Conservation (phyloP, 1,140 invertebrate genomes). For the Conus betulinus region DNA sequence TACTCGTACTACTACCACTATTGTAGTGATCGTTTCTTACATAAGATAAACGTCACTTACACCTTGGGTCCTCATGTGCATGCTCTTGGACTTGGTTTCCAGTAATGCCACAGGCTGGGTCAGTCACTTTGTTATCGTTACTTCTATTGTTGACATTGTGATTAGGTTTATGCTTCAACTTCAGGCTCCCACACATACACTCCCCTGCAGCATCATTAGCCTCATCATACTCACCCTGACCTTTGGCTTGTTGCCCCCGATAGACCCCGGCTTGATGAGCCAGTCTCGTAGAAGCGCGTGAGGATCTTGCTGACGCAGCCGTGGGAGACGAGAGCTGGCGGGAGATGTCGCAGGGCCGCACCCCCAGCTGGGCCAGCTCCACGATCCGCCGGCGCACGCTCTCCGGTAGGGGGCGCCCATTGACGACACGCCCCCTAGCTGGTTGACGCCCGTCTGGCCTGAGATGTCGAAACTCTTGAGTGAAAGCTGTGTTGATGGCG, state of each 20-base stretch:
- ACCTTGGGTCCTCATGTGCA: too few relatives aligned
- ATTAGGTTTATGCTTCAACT: background rate
- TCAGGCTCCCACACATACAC: background rate
- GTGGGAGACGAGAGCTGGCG: constrained; percentile 94
- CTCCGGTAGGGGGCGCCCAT: constrained; percentile 92
- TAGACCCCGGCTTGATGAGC: constrained; percentile 97
- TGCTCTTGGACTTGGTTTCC: too few relatives aligned
- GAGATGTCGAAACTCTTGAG: background rate
- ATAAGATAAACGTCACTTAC: too few relatives aligned
- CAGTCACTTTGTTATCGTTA: background rate
- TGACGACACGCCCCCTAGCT: constrained; percentile 30
- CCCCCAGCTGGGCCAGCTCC: constrained; percentile 94
- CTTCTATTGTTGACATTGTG: background rate
- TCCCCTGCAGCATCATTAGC: background rate
- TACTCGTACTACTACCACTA: too few relatives aligned
- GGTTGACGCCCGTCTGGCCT: constrained; percentile 35
- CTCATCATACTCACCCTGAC: constrained; percentile 22
- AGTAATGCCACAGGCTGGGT: background rate
- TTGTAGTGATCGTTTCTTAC: too few relatives aligned
- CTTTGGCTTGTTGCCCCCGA: constrained; percentile 96
- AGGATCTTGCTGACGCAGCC: constrained; percentile 98
- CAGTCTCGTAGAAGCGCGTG: constrained; percentile 94
- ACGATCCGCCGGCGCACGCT: constrained; percentile 96
- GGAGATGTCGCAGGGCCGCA: constrained; percentile 95
- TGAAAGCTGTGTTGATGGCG: too few relatives aligned